phyloP scores from a whole-genome alignment of 1,140 invertebrate genomes.

The Drosophila takahashii region DNA sequence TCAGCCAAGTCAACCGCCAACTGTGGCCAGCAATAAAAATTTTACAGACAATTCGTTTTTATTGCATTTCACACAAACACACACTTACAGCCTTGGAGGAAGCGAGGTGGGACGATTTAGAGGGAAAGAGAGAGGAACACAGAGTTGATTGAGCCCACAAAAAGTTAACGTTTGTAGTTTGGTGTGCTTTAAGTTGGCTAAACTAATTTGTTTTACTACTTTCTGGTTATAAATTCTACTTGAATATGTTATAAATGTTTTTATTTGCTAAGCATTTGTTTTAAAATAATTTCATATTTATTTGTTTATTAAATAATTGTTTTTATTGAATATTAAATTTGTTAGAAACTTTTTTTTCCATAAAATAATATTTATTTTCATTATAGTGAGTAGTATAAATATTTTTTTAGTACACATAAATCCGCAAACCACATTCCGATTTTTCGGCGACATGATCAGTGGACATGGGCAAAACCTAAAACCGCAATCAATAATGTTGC shows the following conservation, averaged over 20 bases:
- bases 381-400: neutral
- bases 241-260: too few relatives aligned
- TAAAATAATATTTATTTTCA: neutral
- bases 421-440: neutral
- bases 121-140: neutral
- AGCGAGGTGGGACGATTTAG: slow-evolving; percentile 1
- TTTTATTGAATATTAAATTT: neutral
- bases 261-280: neutral
- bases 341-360: neutral
- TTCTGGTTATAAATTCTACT: neutral
- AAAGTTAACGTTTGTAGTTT: slow-evolving; percentile 10
- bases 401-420: neutral
- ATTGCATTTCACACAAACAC: slow-evolving; percentile 40
- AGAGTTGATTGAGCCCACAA: neutral
- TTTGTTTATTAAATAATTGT: neutral
- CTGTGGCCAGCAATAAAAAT: slow-evolving; percentile 54
- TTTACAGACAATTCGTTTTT: slow-evolving; percentile 71
- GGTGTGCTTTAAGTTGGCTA: slow-evolving; percentile 10
- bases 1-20: slow-evolving; percentile 9
- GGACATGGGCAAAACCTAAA: neutral
- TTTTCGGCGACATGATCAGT: neutral
- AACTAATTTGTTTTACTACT: slow-evolving; percentile 10
- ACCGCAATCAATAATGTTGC: slow-evolving; percentile 15
- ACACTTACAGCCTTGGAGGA: neutral
- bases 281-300: too few relatives aligned